Percentiles rank a stretch among this genome's conserved stretches.
These are phyloP conservation scores for Physocephala rufipes DNA, from an alignment of 2,888 invertebrate genomes.

Conservation along the genomic window DNA sequence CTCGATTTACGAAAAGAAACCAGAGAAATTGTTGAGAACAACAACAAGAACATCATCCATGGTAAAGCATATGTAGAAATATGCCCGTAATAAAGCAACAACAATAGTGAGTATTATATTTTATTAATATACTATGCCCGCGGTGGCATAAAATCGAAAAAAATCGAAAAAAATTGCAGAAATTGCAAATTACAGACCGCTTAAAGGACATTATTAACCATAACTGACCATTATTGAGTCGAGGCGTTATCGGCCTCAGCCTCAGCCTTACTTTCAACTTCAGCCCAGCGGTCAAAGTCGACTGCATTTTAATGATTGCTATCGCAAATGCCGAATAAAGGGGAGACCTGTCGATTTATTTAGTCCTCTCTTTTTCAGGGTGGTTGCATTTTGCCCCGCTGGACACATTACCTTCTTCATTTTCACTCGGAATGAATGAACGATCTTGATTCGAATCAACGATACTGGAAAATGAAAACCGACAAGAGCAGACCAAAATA, in stretches of 20 bases:
- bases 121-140: background rate
- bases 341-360: too few species aligned
- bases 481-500: too few species aligned
- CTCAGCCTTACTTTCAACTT: conserved; percentile 4
- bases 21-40: background rate
- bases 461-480: too few species aligned
- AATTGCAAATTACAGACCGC: conserved; percentile 42
- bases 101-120: background rate
- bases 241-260: background rate
- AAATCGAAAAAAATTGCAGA: background rate
- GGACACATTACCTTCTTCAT: too few species aligned
- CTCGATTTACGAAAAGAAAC: too few species aligned
- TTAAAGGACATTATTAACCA: conserved; percentile 43
- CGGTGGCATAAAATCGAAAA: conserved; percentile 18
- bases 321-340: background rate
- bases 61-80: background rate
- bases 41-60: too few species aligned
- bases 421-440: too few species aligned
- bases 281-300: conserved; percentile 19
- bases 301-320: conserved; percentile 14
- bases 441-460: too few species aligned
- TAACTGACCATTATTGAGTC: conserved; percentile 41
- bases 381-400: background rate
- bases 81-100: background rate
- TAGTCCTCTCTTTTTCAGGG: background rate